Conservation (phyloP, 2,797 vertebrate genomes). For the Thamnophis elegans region DNA sequence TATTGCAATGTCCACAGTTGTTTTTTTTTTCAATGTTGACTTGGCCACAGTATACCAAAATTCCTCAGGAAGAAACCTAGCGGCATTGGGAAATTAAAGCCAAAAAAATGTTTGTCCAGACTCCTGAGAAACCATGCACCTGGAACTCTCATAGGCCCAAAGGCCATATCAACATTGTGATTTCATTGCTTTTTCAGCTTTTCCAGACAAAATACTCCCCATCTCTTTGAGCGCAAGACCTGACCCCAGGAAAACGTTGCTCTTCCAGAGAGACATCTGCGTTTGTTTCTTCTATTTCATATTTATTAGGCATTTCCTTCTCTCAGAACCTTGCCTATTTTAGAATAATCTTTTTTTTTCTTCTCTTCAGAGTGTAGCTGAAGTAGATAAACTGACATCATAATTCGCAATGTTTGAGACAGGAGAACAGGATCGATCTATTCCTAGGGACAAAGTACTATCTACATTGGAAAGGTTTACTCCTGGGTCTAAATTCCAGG, state of each 20-base stretch:
- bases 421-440: neutral
- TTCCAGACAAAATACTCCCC: conserved; percentile 31
- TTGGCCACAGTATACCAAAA: neutral
- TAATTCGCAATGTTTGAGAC: neutral
- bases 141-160: conserved; percentile 7
- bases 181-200: conserved; percentile 30
- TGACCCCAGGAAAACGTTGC: conserved; percentile 18
- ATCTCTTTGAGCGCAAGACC: conserved; percentile 3
- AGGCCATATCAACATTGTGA: neutral
- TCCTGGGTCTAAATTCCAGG: neutral
- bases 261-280: neutral
- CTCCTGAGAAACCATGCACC: conserved; percentile 18
- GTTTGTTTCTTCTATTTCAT: conserved; percentile 40
- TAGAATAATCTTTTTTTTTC: neutral
- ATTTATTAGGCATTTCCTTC: conserved; percentile 30
- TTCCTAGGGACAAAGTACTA: neutral
- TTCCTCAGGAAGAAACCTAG: neutral
- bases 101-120: conserved; percentile 28
- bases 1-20: neutral
- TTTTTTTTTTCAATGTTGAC: conserved; percentile 1
- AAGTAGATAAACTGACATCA: conserved; percentile 7
- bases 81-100: conserved; percentile 7
- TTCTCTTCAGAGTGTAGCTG: neutral
- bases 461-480: neutral
- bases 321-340: conserved; percentile 25